phyloP scores from a whole-genome alignment of 1,140 invertebrate species.

The Coptotermes formosanus region DNA sequence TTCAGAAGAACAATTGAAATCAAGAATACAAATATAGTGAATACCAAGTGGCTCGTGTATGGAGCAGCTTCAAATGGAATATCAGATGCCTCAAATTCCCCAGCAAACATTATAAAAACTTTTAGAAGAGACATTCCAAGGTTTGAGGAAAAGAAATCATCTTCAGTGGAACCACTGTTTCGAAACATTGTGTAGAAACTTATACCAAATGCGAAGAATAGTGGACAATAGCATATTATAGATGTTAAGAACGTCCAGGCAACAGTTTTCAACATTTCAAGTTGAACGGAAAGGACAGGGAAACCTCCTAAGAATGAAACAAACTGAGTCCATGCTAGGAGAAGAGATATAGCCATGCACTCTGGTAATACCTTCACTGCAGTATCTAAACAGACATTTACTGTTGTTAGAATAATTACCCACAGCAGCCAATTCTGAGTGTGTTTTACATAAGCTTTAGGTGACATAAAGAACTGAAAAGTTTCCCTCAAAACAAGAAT shows the following conservation, averaged over 20 bases:
- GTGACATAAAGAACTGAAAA: constrained; percentile 65
- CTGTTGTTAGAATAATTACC: constrained; percentile 59
- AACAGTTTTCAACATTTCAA: constrained; percentile 76
- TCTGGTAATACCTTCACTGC: constrained; percentile 54
- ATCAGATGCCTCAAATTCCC: constrained; percentile 73
- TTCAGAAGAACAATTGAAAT: constrained; percentile 79
- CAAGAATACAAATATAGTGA: constrained; percentile 74
- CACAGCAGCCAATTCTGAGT: constrained; percentile 72
- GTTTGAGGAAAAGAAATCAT: constrained; percentile 52
- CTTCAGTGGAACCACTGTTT: constrained; percentile 35
- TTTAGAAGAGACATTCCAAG: constrained; percentile 69
- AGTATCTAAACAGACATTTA: constrained; percentile 54
- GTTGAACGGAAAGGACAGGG: constrained; percentile 66
- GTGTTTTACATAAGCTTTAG: constrained; percentile 60
- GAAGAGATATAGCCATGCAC: constrained; percentile 62
- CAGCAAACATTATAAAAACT: constrained; percentile 79
- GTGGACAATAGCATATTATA: constrained; percentile 71
- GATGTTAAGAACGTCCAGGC: constrained; percentile 76
- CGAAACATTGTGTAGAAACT: constrained; percentile 74
- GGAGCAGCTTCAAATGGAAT: constrained; percentile 68
- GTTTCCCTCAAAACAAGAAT: constrained; percentile 59
- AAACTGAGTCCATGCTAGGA: constrained; percentile 71
- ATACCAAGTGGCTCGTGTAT: constrained; percentile 66
- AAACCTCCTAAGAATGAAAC: constrained; percentile 74
- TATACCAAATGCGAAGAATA: constrained; percentile 76